A percentile compares a stretch with the other conserved stretches of the same genome.
Evolutionary conservation across 2,797 vertebrate species (phyloP).

Genomic region (Vespertilio murinus): DNA sequence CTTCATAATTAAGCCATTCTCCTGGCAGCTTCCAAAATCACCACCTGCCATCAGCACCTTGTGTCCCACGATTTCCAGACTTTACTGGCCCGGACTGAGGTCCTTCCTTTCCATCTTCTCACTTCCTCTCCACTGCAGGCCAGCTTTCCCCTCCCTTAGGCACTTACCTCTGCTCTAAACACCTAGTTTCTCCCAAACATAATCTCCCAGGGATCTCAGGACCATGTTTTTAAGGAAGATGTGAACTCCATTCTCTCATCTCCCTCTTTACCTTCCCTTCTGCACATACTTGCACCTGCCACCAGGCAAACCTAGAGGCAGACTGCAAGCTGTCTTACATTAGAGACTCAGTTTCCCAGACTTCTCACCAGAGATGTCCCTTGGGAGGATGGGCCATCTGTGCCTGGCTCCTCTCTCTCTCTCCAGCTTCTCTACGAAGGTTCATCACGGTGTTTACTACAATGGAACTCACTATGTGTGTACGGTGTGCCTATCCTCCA

Average conservation of each 20-base stretch:
- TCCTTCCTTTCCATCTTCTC: not conserved
- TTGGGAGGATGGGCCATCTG: fast-evolving
- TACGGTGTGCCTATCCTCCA: not conserved
- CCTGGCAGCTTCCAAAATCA: slow-evolving; percentile 25
- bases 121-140: not conserved
- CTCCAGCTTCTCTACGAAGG: not conserved
- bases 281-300: fast-evolving
- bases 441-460: not conserved
- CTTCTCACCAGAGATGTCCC: not conserved
- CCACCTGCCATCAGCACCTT: not conserved
- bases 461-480: not conserved
- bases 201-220: not conserved
- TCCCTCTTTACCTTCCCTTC: not conserved
- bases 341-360: not conserved
- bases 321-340: not conserved
- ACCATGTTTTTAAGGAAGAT: not conserved
- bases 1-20: not conserved
- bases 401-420: not conserved
- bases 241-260: not conserved
- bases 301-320: not conserved
- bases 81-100: not conserved
- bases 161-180: not conserved
- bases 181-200: not conserved
- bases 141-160: not conserved
- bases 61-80: not conserved